Conservation (phyloP, 2,113 vertebrate genomes). For the Trichomycterus rosablanca region DNA sequence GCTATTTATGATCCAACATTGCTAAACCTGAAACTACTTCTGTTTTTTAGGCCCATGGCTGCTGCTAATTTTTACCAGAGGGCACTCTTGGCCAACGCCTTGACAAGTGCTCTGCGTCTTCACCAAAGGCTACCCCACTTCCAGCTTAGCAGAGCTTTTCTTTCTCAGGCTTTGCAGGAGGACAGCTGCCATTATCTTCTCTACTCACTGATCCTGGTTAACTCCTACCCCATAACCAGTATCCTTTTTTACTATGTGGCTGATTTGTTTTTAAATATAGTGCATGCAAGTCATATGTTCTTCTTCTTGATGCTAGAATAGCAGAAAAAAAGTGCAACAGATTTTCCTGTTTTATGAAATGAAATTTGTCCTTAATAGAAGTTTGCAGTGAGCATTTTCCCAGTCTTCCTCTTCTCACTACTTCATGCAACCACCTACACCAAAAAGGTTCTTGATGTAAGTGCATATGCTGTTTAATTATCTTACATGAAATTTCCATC, state of each 20-base stretch:
- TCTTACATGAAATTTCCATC: too few relatives aligned
- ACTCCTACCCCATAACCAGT: conserved; percentile 97
- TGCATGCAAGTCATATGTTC: too few relatives aligned
- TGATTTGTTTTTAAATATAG: too few relatives aligned
- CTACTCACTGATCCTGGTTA: conserved; percentile 97
- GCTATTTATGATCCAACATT: too few relatives aligned
- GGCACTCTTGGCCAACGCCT: conserved; percentile 91
- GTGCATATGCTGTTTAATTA: conserved; percentile 57
- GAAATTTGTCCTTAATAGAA: conserved; percentile 65
- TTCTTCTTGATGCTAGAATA: too few relatives aligned
- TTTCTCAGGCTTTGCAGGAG: conserved; percentile 90
- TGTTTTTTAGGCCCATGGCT: conserved; percentile 82
- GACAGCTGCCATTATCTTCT: conserved; percentile 98
- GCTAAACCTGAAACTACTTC: too few relatives aligned
- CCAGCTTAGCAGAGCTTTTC: conserved; percentile 88
- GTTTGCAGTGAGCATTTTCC: conserved; percentile 94
- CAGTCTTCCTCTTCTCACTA: conserved; percentile 94
- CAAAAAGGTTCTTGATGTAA: conserved; percentile 95
- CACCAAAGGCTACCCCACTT: conserved; percentile 93
- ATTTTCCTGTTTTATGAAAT: neutral
- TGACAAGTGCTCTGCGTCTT: conserved; percentile 92
- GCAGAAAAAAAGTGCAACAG: too few relatives aligned
- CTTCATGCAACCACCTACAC: conserved; percentile 95
- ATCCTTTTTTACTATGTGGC: conserved; percentile 71
- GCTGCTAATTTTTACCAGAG: conserved; percentile 95